Evolutionary conservation across 1,140 invertebrate genomes (phyloP).

Genomic region (Drosophila ironensis): DNA sequence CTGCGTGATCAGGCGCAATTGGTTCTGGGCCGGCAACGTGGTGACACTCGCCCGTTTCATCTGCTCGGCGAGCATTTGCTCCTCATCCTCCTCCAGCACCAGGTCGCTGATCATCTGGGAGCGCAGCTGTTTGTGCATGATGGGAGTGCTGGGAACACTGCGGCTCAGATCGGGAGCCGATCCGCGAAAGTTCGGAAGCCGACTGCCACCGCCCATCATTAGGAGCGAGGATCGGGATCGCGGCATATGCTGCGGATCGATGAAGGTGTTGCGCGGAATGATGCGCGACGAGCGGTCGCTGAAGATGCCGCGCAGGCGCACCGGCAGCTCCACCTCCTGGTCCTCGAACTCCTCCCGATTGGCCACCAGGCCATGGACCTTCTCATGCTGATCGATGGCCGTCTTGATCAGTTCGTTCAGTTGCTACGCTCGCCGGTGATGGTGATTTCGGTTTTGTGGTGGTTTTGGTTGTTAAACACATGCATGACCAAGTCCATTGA

Average conservation of each 20-base stretch:
- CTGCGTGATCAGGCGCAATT: constrained; percentile 53
- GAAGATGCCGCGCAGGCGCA: constrained; percentile 81
- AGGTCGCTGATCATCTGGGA: constrained; percentile 58
- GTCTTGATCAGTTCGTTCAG: constrained; percentile 45
- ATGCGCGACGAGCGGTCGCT: constrained; percentile 81
- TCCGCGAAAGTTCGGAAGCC: constrained; percentile 61
- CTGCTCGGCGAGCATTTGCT: constrained; percentile 47
- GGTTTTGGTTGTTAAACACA: constrained; percentile 55
- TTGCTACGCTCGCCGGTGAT: constrained; percentile 26
- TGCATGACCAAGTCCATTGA: constrained; percentile 56
- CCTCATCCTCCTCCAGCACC: constrained; percentile 55
- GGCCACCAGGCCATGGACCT: constrained; percentile 82
- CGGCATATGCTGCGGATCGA: constrained; percentile 82
- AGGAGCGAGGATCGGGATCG: constrained; percentile 83
- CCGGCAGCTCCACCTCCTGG: constrained; percentile 83
- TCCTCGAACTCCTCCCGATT: constrained; percentile 82
- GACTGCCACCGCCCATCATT: constrained; percentile 36
- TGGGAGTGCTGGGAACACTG: constrained; percentile 75
- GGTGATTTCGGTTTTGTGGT: constrained; percentile 15
- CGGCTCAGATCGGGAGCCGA: constrained; percentile 79
- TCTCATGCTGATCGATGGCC: constrained; percentile 83
- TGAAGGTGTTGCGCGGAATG: constrained; percentile 82
- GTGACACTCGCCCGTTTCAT: constrained; percentile 57
- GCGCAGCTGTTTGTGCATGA: constrained; percentile 61
- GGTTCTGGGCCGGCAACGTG: constrained; percentile 36